phyloP scores from a whole-genome alignment of 2,113 vertebrate genomes.

The Cephalopholis sonnerati region DNA sequence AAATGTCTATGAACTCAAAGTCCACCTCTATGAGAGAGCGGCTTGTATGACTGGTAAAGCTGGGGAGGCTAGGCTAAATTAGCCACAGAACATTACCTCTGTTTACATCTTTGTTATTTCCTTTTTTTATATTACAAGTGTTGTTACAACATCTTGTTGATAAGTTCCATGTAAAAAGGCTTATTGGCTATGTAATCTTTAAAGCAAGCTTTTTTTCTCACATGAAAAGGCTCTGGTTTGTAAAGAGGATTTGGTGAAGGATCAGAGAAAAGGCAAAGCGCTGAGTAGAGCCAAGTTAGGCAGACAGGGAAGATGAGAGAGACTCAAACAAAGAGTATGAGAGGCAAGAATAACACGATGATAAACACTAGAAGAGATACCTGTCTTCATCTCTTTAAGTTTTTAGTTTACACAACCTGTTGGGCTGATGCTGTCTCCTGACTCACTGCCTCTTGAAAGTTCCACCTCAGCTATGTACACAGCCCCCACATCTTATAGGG shows the following conservation, averaged over 20 bases:
- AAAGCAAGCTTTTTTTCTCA: neutral
- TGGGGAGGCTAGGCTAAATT: too few relatives aligned
- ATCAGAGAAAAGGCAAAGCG: conserved; percentile 9
- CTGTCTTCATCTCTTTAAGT: neutral
- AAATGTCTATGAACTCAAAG: too few relatives aligned
- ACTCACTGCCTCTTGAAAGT: neutral
- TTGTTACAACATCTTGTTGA: neutral
- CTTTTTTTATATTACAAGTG: too few relatives aligned
- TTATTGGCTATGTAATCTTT: neutral
- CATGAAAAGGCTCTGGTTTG: conserved; percentile 4
- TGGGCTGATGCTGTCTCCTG: neutral
- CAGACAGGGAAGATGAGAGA: neutral
- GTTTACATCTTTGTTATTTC: neutral
- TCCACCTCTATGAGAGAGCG: too few relatives aligned
- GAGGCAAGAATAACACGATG: neutral
- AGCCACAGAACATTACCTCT: neutral
- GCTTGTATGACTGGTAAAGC: too few relatives aligned
- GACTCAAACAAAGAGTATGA: neutral
- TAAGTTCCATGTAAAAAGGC: neutral
- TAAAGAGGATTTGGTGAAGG: conserved; percentile 30
- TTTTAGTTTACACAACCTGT: too few relatives aligned
- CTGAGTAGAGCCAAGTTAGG: neutral
- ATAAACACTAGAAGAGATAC: neutral
- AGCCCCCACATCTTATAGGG: neutral
- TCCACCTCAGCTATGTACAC: neutral